Evolutionary conservation across 2,113 vertebrate genomes (phyloP), one percentile per base, ranked within the genome.

Genomic region (Neoarius graeffei): DNA sequence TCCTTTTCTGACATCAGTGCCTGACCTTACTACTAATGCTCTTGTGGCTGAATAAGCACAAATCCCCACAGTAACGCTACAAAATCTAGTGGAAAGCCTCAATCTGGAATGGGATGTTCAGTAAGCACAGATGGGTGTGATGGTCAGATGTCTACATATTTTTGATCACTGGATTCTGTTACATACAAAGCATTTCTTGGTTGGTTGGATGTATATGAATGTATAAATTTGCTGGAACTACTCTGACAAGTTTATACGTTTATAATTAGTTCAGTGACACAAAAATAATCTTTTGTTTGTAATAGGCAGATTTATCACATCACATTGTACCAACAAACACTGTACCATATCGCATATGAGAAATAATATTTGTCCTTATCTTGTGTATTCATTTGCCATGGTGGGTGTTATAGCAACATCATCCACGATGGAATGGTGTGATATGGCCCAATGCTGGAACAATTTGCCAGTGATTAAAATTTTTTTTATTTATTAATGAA

Each of bases 231-330:
- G 1, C 15, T 7, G 27, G 25, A 64, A 27, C n/a, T 30, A 35
- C 14, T 69, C 15, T 67, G 9, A 67, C 11, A 13, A 30, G 7
- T 35, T 5, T 27, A 27, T 6, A 30, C 0, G 35, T 35, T 17
- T 71, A 17, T 71, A 71, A 71, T 48, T 42, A 74, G 19, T 23
- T 77, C 48, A 77, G 74, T 77, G 74, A 77, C 20, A 52, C 74
- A 25, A 77, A 52, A 13, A 19, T 5, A 15, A 30, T 66, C 7
- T 66, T 66, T 66, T 35, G 4, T 35, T 71, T 71, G 20, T 71
- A 35, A 17, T 71, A 14, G 27, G 13, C 27, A 69, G 5, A 69
- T 71, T 42, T 42, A 27, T 19, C 64, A 27, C n/a, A 27, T 11
- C n/a, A 67, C 25, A 27, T 67, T 67, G 25, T 25, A 64, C 20